Evolutionary conservation across 2,888 invertebrate genomes (phyloP).

Genomic region (Diarsia rubi): DNA sequence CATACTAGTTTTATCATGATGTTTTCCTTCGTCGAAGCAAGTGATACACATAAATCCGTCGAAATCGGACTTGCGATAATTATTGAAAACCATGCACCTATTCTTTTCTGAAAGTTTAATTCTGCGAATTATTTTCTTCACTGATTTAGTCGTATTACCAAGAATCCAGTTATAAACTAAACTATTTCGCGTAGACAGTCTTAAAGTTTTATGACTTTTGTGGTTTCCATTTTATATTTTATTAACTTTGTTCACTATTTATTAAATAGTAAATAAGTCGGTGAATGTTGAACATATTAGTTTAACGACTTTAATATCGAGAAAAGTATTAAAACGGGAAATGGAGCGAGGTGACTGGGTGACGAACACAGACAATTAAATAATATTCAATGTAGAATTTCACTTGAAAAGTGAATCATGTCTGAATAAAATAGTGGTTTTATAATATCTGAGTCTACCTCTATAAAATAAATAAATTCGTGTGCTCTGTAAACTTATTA

Average conservation of each 20-base stretch:
- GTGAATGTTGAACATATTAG: conserved; percentile 10
- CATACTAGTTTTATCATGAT: too few species aligned
- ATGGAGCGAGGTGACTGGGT: conserved; percentile 42
- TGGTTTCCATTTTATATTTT: conserved; percentile 11
- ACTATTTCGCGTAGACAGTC: background rate
- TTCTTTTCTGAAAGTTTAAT: background rate
- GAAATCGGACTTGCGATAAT: background rate
- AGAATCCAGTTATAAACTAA: background rate
- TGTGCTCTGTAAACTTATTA: background rate
- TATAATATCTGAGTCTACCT: background rate
- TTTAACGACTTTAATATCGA: conserved; percentile 28
- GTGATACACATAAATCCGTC: too few species aligned
- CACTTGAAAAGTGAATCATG: conserved; percentile 5
- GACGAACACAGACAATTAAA: conserved; percentile 18
- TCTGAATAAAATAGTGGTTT: background rate
- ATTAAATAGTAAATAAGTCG: conserved; percentile 19
- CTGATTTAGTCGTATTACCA: background rate
- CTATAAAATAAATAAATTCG: background rate
- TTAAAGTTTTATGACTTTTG: conserved; percentile 5
- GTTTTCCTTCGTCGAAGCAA: too few species aligned
- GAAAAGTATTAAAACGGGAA: conserved; percentile 28
- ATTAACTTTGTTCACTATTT: conserved; percentile 22
- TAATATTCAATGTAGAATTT: conserved; percentile 9
- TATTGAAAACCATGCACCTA: background rate
- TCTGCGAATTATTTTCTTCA: background rate